Evolutionary conservation across 92 coral and sea anemone genomes (phyloP).

Genomic region (Meandrina meandrites): DNA sequence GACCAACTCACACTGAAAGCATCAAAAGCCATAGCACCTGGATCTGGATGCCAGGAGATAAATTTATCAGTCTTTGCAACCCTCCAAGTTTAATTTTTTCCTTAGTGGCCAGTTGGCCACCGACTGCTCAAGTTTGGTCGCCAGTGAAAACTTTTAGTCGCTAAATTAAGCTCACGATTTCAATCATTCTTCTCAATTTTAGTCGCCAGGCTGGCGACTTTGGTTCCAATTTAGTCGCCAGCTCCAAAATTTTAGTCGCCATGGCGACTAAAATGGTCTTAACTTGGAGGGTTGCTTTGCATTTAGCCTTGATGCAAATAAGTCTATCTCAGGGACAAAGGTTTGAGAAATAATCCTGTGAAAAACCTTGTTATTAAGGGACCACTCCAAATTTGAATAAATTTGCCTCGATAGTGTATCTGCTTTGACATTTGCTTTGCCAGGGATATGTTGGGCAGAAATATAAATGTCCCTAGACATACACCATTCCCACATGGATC

Average conservation of each 20-base stretch:
- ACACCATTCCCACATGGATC: conserved; percentile 49
- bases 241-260: too few relatives aligned
- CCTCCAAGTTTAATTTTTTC: too few relatives aligned
- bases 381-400: conserved; percentile 22
- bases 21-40: conserved; percentile 47
- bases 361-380: conserved; percentile 23
- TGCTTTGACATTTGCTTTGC: conserved; percentile 23
- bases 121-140: too few relatives aligned
- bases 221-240: too few relatives aligned
- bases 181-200: too few relatives aligned
- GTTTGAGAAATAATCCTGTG: background rate
- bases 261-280: too few relatives aligned
- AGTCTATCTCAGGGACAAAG: conserved; percentile 12
- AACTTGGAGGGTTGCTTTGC: too few relatives aligned
- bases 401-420: conserved; percentile 41
- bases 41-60: conserved; percentile 62
- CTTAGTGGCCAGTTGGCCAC: too few relatives aligned
- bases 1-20: conserved; percentile 51
- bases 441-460: conserved; percentile 50
- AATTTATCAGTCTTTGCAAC: conserved; percentile 22
- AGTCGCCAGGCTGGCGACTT: too few relatives aligned
- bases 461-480: conserved; percentile 29
- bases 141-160: too few relatives aligned
- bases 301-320: conserved; percentile 48
- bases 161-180: too few relatives aligned